Percentiles rank a stretch among this genome's conserved stretches.
Conservation (phyloP, 30 jellyfish, hydroid and myxozoan genomes). For the Hydractinia echinata region DNA sequence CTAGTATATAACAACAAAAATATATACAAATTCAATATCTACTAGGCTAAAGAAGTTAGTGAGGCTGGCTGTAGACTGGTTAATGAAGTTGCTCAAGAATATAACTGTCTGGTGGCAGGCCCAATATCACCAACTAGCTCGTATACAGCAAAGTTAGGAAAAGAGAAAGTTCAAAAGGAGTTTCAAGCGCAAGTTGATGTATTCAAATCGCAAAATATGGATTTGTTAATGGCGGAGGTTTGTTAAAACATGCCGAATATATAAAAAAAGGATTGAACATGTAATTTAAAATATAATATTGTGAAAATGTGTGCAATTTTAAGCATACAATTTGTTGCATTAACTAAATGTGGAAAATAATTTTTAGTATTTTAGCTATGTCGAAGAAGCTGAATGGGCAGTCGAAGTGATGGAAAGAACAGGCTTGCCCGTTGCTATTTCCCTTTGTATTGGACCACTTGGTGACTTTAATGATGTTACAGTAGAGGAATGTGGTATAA, state of each 20-base stretch:
- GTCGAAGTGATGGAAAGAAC: conserved; percentile 43
- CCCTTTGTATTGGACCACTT: conserved; percentile 52
- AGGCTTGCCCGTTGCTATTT: conserved; percentile 45
- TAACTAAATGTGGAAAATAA: not conserved
- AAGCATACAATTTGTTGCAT: not conserved
- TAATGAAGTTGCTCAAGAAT: conserved; percentile 51
- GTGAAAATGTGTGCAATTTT: not conserved
- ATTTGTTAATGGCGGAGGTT: conserved; percentile 66
- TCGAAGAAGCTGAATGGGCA: conserved; percentile 72
- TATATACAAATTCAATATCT: too few species aligned
- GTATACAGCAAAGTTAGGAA: not conserved
- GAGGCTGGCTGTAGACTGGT: conserved; percentile 52
- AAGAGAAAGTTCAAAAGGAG: conserved; percentile 32
- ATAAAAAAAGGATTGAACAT: too few species aligned
- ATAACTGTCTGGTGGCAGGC: conserved; percentile 39
- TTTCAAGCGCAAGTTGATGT: conserved; percentile 19
- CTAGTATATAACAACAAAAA: too few species aligned
- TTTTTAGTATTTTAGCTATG: conserved; percentile 42
- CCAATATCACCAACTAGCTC: conserved; percentile 34
- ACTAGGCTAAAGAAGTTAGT: conserved; percentile 40
- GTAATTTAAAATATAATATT: not conserved
- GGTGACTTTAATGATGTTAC: conserved; percentile 45
- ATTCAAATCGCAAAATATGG: conserved; percentile 39
- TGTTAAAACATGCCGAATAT: not conserved
- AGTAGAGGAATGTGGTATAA: conserved; percentile 55